Percentiles rank a stretch among this genome's conserved stretches.
Conservation (phyloP, 2,113 vertebrate species). For the Azemiops feae region DNA sequence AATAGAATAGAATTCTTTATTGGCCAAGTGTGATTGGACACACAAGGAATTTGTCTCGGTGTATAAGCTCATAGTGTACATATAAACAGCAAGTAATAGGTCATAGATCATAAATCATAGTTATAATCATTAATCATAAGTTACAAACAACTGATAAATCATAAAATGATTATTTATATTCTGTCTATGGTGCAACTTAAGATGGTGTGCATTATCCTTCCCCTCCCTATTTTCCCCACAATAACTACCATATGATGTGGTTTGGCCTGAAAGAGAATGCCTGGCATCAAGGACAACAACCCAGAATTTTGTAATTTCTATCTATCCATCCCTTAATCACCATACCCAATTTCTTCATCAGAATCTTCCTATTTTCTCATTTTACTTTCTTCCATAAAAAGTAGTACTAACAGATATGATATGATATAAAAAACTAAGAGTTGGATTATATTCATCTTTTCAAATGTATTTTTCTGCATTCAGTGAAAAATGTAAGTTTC, state of each 20-base stretch:
- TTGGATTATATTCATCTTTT: not conserved
- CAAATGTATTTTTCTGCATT: not conserved
- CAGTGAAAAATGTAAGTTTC: not conserved
- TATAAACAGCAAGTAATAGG: not conserved
- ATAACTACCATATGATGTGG: not conserved
- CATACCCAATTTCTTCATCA: not conserved
- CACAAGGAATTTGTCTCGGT: not conserved
- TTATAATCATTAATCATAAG: no score
- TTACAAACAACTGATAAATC: not conserved
- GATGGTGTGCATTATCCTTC: not conserved
- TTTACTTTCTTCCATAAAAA: not conserved
- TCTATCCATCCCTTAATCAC: not conserved
- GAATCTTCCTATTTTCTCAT: not conserved
- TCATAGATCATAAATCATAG: no score
- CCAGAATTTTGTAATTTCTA: not conserved
- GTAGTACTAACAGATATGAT: not conserved
- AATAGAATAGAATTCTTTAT: no score
- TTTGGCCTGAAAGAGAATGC: not conserved
- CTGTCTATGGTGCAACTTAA: not conserved
- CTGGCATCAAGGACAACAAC: not conserved
- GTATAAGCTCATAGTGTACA: not conserved
- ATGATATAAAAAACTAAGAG: not conserved
- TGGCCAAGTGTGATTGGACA: no score
- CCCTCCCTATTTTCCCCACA: not conserved
- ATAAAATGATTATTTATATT: not conserved